A percentile compares a stretch with the other conserved stretches of the same genome.
Evolutionary conservation across 2,888 invertebrate genomes (phyloP).

Genomic region (Agrotis ipsilon): DNA sequence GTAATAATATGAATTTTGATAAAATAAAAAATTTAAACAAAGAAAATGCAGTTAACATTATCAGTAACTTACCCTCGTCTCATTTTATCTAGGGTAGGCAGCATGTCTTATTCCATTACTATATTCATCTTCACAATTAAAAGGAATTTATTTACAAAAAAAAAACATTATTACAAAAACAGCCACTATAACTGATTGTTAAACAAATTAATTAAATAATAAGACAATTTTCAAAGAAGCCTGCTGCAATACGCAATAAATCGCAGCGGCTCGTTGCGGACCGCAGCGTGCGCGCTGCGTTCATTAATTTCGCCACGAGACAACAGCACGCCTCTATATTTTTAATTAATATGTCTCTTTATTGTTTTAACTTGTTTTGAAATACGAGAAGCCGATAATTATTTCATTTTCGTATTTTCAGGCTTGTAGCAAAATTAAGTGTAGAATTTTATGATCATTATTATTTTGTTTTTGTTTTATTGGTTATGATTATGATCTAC

Average conservation of each 20-base stretch:
- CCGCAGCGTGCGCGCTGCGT: conserved; percentile 64
- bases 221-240: conserved; percentile 44
- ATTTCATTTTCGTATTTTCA: conserved; percentile 12
- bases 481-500: no score
- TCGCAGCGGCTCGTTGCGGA: conserved; percentile 52
- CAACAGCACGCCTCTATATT: conserved; percentile 68
- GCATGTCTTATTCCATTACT: no score
- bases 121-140: neutral
- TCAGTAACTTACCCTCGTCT: neutral
- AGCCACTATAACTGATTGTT: conserved; percentile 1
- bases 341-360: conserved; percentile 73
- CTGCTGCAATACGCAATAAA: conserved; percentile 54
- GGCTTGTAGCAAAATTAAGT: neutral
- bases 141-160: neutral
- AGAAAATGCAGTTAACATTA: neutral
- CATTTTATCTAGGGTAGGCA: no score
- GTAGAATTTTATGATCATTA: no score
- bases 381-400: conserved; percentile 17
- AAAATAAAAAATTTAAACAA: neutral
- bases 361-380: conserved; percentile 59
- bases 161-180: neutral
- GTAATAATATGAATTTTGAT: no score
- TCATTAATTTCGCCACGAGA: conserved; percentile 79
- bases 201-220: conserved; percentile 44
- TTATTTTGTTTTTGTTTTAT: no score